These are phyloP conservation scores for Agrotis clavis DNA, from an alignment of 2,888 invertebrate species.

Conservation along the genomic window DNA sequence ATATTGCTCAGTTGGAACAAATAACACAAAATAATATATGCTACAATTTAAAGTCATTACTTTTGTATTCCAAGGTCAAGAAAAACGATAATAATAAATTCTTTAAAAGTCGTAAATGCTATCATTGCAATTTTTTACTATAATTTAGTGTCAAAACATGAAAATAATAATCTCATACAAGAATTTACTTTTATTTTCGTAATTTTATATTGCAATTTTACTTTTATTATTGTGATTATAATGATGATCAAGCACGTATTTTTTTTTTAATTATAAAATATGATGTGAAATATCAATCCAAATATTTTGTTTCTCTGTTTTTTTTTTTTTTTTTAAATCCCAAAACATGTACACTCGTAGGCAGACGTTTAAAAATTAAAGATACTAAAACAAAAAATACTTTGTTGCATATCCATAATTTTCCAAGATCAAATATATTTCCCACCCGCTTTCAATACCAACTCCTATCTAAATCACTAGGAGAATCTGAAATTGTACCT, in stretches of 20 bases:
- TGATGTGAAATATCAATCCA: neutral
- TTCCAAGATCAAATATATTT: too few relatives aligned
- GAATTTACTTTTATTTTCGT: constrained; percentile 8
- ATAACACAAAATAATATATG: neutral
- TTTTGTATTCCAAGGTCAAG: constrained; percentile 20
- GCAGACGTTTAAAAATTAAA: too few relatives aligned
- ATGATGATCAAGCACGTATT: neutral
- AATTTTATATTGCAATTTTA: constrained; percentile 1
- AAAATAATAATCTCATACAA: constrained; percentile 2
- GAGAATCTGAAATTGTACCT: too few relatives aligned
- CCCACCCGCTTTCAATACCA: neutral
- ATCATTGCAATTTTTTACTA: constrained; percentile 5
- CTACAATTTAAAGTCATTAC: constrained; percentile 1
- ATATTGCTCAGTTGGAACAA: neutral
- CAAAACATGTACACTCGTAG: too few relatives aligned
- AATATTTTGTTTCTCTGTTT: neutral
- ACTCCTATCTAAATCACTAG: too few relatives aligned
- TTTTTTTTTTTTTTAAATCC: neutral
- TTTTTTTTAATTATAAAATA: neutral
- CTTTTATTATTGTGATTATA: constrained; percentile 20
- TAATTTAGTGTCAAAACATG: constrained; percentile 26
- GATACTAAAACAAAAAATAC: too few relatives aligned
- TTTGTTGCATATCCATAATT: too few relatives aligned
- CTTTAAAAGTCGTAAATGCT: constrained; percentile 36
- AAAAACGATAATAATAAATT: constrained; percentile 29